Evolutionary conservation across 2,888 invertebrate species (phyloP).

Genomic region (Syrista parreyssii): DNA sequence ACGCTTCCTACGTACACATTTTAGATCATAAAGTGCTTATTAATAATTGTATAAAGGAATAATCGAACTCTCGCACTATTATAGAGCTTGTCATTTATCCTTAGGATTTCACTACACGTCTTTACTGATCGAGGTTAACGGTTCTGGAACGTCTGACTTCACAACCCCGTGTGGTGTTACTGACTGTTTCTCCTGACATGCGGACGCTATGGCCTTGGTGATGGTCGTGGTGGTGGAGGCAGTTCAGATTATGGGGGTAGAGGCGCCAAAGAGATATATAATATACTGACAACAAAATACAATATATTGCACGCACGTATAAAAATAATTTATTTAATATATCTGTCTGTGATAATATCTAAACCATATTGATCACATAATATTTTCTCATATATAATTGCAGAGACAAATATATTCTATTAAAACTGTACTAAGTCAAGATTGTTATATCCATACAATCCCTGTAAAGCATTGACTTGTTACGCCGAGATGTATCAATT

Average conservation of each 20-base stretch:
- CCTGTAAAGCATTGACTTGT: not conserved
- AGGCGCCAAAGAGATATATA: conserved; percentile 12
- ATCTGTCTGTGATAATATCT: not conserved
- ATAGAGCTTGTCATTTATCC: not conserved
- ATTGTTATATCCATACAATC: not conserved
- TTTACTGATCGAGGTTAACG: conserved; percentile 23
- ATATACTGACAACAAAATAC: not conserved
- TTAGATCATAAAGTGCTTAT: not conserved
- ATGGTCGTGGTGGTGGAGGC: conserved; percentile 36
- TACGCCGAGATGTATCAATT: not conserved
- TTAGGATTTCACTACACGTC: not conserved
- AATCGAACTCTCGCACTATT: not conserved
- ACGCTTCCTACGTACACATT: not conserved
- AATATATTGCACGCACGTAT: not conserved
- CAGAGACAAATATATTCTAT: not conserved
- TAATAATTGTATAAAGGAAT: not conserved
- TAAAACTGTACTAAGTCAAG: not conserved
- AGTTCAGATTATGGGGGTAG: conserved; percentile 19
- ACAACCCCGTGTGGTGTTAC: conserved; percentile 54
- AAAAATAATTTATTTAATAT: not conserved
- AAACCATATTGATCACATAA: not conserved
- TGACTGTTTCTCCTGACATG: conserved; percentile 49
- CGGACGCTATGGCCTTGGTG: conserved; percentile 38
- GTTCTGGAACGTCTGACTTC: conserved; percentile 45
- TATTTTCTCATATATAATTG: not conserved